phyloP scores from a whole-genome alignment of 2,888 invertebrate genomes.

The Gibbula magus region DNA sequence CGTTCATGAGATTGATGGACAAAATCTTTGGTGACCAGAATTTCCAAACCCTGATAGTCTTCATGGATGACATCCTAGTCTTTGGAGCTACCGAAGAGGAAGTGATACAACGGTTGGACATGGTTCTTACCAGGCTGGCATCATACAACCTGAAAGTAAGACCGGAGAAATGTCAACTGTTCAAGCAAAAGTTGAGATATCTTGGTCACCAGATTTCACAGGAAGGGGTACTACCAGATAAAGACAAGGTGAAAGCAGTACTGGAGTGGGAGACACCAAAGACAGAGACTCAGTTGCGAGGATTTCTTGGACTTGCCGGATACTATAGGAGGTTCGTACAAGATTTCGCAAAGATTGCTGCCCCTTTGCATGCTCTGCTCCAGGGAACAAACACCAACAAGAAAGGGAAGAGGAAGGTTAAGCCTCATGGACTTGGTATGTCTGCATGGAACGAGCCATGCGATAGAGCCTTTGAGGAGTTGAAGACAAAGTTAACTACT shows the following conservation, averaged over 20 bases:
- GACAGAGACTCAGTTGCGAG: not conserved
- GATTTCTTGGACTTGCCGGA: too few relatives aligned
- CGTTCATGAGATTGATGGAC: slow-evolving; percentile 45
- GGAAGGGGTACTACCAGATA: slow-evolving; percentile 13
- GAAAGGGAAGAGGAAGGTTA: not conserved
- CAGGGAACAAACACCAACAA: too few relatives aligned
- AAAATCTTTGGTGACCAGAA: slow-evolving; percentile 35
- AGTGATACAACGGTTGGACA: slow-evolving; percentile 39
- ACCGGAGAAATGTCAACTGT: slow-evolving; percentile 29
- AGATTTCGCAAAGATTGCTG: slow-evolving; percentile 34
- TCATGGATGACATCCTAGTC: slow-evolving; percentile 49
- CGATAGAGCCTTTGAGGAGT: slow-evolving; percentile 33
- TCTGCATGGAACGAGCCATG: slow-evolving; percentile 33
- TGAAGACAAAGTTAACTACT: slow-evolving; percentile 33
- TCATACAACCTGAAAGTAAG: too few relatives aligned
- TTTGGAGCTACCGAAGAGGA: slow-evolving; percentile 42
- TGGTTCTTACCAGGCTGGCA: too few relatives aligned
- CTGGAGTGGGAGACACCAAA: slow-evolving; percentile 23
- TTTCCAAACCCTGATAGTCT: slow-evolving; percentile 36
- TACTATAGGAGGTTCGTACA: slow-evolving; percentile 36
- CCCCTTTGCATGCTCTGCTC: slow-evolving; percentile 37
- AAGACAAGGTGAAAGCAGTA: slow-evolving; percentile 18
- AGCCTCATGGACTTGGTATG: not conserved
- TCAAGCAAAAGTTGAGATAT: slow-evolving; percentile 20
- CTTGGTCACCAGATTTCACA: too few relatives aligned